These are phyloP conservation scores for Bedellia somnulentella DNA, from an alignment of 2,888 invertebrate genomes.

Conservation along the genomic window DNA sequence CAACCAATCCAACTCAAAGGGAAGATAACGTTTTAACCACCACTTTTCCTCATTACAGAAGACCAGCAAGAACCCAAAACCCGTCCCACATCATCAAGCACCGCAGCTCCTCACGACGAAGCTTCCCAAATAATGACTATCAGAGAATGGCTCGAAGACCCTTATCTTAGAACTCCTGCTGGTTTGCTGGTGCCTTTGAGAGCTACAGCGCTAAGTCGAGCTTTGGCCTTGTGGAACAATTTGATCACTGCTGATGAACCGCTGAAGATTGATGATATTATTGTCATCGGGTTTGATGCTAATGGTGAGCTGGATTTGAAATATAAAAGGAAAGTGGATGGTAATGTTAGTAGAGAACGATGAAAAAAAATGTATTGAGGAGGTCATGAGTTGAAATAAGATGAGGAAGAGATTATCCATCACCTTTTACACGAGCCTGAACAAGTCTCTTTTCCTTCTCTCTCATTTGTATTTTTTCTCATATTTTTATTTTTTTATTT, in stretches of 20 bases:
- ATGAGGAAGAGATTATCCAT: too few relatives aligned
- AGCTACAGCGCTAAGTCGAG: conserved; percentile 32
- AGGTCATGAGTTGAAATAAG: too few relatives aligned
- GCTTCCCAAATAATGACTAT: conserved; percentile 28
- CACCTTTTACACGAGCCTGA: too few relatives aligned
- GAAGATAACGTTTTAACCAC: too few relatives aligned
- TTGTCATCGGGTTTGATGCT: conserved; percentile 46
- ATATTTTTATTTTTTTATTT: too few relatives aligned
- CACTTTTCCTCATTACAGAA: conserved; percentile 16
- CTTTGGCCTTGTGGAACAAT: conserved; percentile 43
- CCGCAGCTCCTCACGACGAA: conserved; percentile 16
- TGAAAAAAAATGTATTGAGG: too few relatives aligned
- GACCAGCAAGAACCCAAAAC: conserved; percentile 15
- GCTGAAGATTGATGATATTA: conserved; percentile 35
- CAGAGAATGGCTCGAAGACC: conserved; percentile 41
- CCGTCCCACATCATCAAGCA: conserved; percentile 20
- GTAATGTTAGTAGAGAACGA: too few relatives aligned
- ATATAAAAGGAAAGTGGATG: too few relatives aligned
- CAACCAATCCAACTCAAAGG: conserved; percentile 1
- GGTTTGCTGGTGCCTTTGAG: conserved; percentile 46
- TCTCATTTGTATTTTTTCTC: too few relatives aligned
- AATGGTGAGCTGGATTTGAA: conserved; percentile 42
- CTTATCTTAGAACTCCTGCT: conserved; percentile 42
- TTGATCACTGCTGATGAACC: conserved; percentile 23
- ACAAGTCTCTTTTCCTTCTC: too few relatives aligned